phyloP scores from a whole-genome alignment of 2,113 vertebrate genomes.

The Cheilinus undulatus region DNA sequence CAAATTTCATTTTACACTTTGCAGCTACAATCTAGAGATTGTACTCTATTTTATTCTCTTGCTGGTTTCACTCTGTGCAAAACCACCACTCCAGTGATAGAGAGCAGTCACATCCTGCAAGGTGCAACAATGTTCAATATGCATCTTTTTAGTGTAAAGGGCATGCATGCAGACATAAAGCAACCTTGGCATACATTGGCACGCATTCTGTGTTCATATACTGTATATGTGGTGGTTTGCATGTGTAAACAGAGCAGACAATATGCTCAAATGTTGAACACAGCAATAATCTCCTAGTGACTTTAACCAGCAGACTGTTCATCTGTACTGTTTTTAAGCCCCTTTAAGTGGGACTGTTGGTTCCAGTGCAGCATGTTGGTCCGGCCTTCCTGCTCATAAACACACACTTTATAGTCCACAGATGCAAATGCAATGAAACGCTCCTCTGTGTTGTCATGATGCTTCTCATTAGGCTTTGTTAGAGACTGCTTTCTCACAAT shows the following conservation, averaged over 20 bases:
- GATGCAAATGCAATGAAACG: slow-evolving; percentile 26
- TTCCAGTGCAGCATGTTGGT: slow-evolving; percentile 21
- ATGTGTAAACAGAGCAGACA: not conserved
- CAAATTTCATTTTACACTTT: too few species aligned
- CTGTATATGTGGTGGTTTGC: not conserved
- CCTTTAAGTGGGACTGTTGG: slow-evolving; percentile 17
- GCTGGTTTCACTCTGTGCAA: too few species aligned
- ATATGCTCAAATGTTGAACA: not conserved
- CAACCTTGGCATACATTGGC: too few species aligned
- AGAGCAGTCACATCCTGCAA: too few species aligned
- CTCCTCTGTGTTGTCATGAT: slow-evolving; percentile 11
- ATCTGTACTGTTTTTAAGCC: slow-evolving; percentile 51
- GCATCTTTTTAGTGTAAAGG: too few species aligned
- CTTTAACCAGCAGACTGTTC: slow-evolving; percentile 30
- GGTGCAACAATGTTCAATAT: too few species aligned
- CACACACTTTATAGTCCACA: slow-evolving; percentile 17
- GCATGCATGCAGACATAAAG: too few species aligned
- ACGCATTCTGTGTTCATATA: not conserved
- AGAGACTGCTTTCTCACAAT: not conserved
- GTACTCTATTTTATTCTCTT: too few species aligned
- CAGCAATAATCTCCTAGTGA: slow-evolving; percentile 12
- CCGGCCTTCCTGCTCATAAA: slow-evolving; percentile 11
- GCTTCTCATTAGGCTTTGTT: slow-evolving; percentile 27
- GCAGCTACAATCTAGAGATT: too few species aligned
- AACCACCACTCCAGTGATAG: too few species aligned